Percentiles rank a stretch among this genome's conserved stretches.
These are phyloP conservation scores for Ectobius pallidus DNA, from an alignment of 2,888 invertebrate genomes.

Conservation along the genomic window DNA sequence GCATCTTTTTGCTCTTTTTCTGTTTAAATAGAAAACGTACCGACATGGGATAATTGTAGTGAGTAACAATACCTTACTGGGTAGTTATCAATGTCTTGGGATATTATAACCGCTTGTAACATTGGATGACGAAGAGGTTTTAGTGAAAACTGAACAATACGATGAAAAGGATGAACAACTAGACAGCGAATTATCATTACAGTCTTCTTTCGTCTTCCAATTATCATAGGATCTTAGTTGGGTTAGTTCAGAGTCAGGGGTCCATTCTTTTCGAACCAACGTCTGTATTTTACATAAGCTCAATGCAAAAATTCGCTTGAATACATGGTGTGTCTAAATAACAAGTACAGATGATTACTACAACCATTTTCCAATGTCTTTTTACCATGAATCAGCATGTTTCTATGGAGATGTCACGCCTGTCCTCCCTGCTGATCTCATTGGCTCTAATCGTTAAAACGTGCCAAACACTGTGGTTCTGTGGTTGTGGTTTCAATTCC, in stretches of 20 bases:
- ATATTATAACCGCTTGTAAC: neutral
- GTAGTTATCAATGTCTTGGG: neutral
- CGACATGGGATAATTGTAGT: neutral
- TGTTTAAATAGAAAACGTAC: neutral
- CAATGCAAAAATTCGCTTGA: too few relatives aligned
- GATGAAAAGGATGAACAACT: too few relatives aligned
- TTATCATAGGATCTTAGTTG: too few relatives aligned
- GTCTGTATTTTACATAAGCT: too few relatives aligned
- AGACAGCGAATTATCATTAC: too few relatives aligned
- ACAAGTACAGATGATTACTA: too few relatives aligned
- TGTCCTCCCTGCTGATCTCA: neutral
- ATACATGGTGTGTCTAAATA: too few relatives aligned
- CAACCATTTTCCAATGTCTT: too few relatives aligned
- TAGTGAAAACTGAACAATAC: too few relatives aligned
- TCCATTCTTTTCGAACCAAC: too few relatives aligned
- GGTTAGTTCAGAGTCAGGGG: too few relatives aligned
- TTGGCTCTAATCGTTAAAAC: neutral
- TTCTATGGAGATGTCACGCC: neutral
- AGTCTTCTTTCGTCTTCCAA: too few relatives aligned
- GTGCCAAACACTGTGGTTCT: neutral
- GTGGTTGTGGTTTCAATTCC: slow-evolving; percentile 12
- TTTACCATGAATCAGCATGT: neutral
- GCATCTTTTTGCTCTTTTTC: neutral
- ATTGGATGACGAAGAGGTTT: neutral
- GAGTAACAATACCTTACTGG: neutral